phyloP scores from a whole-genome alignment of 2,888 invertebrate genomes.

The Gerris lacustris region DNA sequence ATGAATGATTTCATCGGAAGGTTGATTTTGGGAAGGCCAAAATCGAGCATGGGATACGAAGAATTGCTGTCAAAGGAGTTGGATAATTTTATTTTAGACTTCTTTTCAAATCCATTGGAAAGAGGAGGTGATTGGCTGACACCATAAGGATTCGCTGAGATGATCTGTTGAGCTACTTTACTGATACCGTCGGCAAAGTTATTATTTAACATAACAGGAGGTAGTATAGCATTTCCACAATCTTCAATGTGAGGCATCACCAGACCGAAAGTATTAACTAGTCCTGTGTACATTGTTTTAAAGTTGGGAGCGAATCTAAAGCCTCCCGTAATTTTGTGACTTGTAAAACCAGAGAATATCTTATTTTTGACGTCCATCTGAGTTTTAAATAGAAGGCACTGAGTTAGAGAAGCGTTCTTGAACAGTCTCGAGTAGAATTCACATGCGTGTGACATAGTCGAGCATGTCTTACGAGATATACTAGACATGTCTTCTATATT shows the following conservation, averaged over 20 bases:
- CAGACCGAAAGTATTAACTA: conserved; percentile 90
- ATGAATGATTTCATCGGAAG: conserved; percentile 94
- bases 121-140: conserved; percentile 55
- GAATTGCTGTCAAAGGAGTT: conserved; percentile 53
- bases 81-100: conserved; percentile 77
- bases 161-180: conserved; percentile 12
- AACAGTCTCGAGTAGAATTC: conserved; percentile 86
- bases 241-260: conserved; percentile 39
- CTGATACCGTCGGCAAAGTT: conserved; percentile 28
- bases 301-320: conserved; percentile 94
- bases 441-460: conserved; percentile 77
- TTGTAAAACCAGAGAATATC: conserved; percentile 63
- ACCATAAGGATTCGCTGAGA: conserved; percentile 65
- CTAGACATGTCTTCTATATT: conserved; percentile 67
- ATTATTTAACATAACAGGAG: conserved; percentile 6
- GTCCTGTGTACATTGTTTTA: conserved; percentile 88
- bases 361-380: conserved; percentile 82
- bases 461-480: conserved; percentile 83
- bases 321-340: conserved; percentile 74
- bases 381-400: conserved; percentile 86
- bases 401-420: conserved; percentile 75
- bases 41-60: conserved; percentile 75
- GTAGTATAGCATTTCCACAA: not conserved
- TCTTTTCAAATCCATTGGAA: conserved; percentile 71
- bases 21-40: conserved; percentile 71